Conservation (phyloP, 1,140 invertebrate species). For the Coelopa frigida region DNA sequence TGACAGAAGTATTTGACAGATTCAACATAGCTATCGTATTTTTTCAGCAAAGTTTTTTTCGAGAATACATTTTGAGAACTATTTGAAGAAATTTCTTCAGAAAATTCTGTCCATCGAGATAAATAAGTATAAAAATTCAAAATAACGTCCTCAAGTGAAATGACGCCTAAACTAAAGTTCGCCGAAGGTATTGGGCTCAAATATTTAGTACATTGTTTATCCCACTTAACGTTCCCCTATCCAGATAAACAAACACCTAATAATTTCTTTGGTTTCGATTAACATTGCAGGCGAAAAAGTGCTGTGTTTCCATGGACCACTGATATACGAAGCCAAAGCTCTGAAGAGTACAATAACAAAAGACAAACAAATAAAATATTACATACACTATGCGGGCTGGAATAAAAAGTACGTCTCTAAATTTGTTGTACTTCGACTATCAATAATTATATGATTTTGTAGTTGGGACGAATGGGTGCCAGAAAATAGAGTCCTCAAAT, state of each 20-base stretch:
- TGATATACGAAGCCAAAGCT: conserved; percentile 95
- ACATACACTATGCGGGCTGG: conserved; percentile 96
- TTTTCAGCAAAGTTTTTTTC: too few relatives aligned
- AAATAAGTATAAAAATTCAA: conserved; percentile 9
- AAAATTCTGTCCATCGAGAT: too few relatives aligned
- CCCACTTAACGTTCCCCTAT: too few relatives aligned
- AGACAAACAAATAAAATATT: conserved; percentile 82
- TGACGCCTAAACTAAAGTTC: conserved; percentile 56
- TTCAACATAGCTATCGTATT: too few relatives aligned
- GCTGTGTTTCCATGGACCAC: conserved; percentile 89
- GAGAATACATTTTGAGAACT: too few relatives aligned
- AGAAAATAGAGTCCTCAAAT: conserved; percentile 85
- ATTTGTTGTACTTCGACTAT: background rate
- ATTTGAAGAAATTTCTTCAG: too few relatives aligned
- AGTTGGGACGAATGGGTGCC: conserved; percentile 99
- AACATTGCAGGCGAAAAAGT: conserved; percentile 76
- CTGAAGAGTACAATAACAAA: conserved; percentile 73
- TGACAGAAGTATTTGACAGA: too few relatives aligned
- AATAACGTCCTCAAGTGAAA: conserved; percentile 19
- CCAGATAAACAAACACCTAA: background rate
- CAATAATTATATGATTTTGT: conserved; percentile 8
- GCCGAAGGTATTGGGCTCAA: conserved; percentile 52
- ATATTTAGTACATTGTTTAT: too few relatives aligned
- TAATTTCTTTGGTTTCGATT: background rate
- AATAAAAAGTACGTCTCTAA: conserved; percentile 82